Conservation (phyloP, 1,140 invertebrate genomes). For the Sycobia sp. region DNA sequence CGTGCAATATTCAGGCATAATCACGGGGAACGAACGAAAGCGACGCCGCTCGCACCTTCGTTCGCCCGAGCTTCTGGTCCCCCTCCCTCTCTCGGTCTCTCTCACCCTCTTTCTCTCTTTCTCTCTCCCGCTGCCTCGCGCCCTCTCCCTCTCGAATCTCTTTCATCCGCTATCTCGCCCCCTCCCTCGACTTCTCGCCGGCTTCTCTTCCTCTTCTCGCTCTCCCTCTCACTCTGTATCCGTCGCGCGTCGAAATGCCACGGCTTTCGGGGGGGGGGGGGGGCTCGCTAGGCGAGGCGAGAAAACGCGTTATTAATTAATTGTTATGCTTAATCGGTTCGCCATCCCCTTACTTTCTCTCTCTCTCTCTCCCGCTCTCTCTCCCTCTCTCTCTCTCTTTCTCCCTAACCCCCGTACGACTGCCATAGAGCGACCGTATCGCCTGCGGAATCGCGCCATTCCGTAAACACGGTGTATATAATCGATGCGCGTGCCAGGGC, state of each 20-base stretch:
- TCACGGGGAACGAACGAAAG: conserved; percentile 22
- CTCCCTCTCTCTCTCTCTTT: too few relatives aligned
- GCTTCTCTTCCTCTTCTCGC: not conserved
- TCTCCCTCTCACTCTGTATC: not conserved
- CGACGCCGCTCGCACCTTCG: conserved; percentile 16
- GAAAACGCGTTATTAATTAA: conserved; percentile 40
- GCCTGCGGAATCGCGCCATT: too few relatives aligned
- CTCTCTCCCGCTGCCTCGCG: too few relatives aligned
- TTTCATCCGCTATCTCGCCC: not conserved
- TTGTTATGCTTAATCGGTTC: conserved; percentile 44
- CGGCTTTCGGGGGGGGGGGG: not conserved
- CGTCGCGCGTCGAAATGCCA: not conserved
- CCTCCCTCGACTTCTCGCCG: not conserved
- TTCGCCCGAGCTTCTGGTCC: conserved; percentile 1
- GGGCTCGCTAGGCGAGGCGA: not conserved
- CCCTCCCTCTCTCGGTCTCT: too few relatives aligned
- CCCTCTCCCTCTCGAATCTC: not conserved
- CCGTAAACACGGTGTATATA: too few relatives aligned
- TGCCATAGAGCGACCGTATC: too few relatives aligned
- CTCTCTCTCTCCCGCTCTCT: too few relatives aligned
- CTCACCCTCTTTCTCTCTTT: too few relatives aligned
- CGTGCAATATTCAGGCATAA: conserved; percentile 33
- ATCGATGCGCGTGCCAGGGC: too few relatives aligned
- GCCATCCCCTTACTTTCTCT: too few relatives aligned
- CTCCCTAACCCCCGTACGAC: too few relatives aligned